Evolutionary conservation across 2,113 vertebrate species (phyloP).

Genomic region (Microtus montanus): DNA sequence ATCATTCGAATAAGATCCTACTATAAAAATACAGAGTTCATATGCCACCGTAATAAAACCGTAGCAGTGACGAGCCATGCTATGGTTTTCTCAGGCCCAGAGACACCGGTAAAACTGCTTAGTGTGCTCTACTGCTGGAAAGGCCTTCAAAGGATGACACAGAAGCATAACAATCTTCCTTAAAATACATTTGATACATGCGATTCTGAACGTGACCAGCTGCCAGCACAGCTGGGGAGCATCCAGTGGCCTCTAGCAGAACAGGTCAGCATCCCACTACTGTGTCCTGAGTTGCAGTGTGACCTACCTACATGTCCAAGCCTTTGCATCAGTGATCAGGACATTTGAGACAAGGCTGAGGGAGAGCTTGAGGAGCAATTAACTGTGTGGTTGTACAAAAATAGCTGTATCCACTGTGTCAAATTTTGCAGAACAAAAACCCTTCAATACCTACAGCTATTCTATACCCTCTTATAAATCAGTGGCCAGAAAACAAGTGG

Average conservation of each 20-base stretch:
- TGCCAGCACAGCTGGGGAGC: background rate
- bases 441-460: background rate
- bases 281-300: no score
- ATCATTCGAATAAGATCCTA: background rate
- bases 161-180: background rate
- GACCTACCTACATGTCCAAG: background rate
- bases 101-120: background rate
- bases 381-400: background rate
- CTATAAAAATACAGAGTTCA: background rate
- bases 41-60: background rate
- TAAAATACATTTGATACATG: background rate
- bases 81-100: background rate
- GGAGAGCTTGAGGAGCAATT: background rate
- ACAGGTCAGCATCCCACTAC: background rate
- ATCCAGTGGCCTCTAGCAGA: background rate
- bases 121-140: no score
- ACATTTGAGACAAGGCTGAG: no score
- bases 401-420: background rate
- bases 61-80: background rate
- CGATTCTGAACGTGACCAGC: background rate
- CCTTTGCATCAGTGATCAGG: background rate
- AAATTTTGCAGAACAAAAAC: background rate
- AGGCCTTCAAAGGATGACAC: background rate
- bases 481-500: background rate
- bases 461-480: background rate